A percentile compares a stretch with the other conserved stretches of the same genome.
Conservation (phyloP, 2,113 vertebrate genomes). For the Empidonax traillii region DNA sequence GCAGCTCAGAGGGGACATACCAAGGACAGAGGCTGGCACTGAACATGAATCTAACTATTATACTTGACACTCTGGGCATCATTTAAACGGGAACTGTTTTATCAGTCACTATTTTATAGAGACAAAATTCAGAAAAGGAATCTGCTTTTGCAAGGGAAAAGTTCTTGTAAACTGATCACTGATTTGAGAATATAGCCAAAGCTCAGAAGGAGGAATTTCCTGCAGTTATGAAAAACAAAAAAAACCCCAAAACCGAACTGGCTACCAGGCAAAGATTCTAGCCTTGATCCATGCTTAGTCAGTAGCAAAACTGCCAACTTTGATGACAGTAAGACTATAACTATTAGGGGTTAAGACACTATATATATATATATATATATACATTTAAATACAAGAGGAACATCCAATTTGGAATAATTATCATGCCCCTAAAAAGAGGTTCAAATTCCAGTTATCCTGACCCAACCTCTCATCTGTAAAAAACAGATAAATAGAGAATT, state of each 20-base stretch:
- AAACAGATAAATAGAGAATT: background rate
- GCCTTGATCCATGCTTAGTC: background rate
- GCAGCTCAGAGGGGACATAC: constrained; percentile 12
- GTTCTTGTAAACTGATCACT: background rate
- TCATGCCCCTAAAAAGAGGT: background rate
- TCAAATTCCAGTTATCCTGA: background rate
- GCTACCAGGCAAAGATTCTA: background rate
- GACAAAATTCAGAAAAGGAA: constrained; percentile 12
- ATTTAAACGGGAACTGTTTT: background rate
- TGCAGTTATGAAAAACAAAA: background rate
- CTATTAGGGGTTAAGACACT: background rate
- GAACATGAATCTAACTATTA: background rate
- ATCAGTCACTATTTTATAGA: background rate
- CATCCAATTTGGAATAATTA: constrained; percentile 1
- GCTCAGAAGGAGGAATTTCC: constrained; percentile 37
- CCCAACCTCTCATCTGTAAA: background rate
- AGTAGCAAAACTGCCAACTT: constrained; percentile 11
- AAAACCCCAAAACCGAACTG: background rate
- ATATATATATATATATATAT: background rate
- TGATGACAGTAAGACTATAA: background rate
- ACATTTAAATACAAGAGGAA: background rate
- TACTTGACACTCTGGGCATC: background rate
- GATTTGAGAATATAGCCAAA: constrained; percentile 21
- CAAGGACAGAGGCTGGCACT: background rate
- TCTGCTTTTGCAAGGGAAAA: constrained; percentile 27